Evolutionary conservation across 2,888 invertebrate genomes (phyloP), one percentile per base, ranked within the genome.

Genomic region (Perithous albicinctus): DNA sequence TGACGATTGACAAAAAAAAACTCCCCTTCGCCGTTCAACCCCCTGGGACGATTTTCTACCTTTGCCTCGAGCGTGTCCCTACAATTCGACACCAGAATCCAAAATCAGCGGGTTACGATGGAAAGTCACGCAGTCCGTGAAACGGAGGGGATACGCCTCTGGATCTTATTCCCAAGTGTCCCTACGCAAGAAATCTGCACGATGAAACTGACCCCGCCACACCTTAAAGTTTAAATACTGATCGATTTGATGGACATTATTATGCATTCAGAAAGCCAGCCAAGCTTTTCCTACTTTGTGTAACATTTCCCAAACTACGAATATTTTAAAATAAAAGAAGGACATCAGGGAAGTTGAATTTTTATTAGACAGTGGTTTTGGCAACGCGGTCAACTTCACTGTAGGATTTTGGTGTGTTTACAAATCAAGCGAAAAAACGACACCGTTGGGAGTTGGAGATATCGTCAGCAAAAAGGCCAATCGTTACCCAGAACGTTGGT

Each of bases 11-110:
- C 51, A 23, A 51, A 6, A 2, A 41, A n/a, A 48, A 48, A 1
- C 15, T 18, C 15, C 48, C 18, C 15, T 15, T 46, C 15, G 12
- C 12, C 18, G 15, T 46, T 15, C 7, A 48, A 1, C 20, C 63
- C 26, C 32, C 32, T 29, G 29, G 51, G 67, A 76, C 26, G 66
- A 20, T 32, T 67, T 61, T 43, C 43, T 15, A 43, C 15, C 26
- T 48, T 12, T 46, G 20, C 26, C 18, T 20, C 12, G 10, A 54
- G 20, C 32, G 20, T 6, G 10, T 41, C 15, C 73, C 46, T 26
- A 7, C 20, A 4, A 48, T 26, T 61, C 61, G n/a, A 63, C 8
- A 15, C 15, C 18, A 5, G 63, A 74, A 64, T 48, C 18, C 15
- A 35, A 63, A 35, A 35, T 63, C 51, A 51, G 10, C n/a, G 61